Base-by-base conservation (phyloP, 2,888 invertebrate species). In the Drosophila affinis region DNA sequence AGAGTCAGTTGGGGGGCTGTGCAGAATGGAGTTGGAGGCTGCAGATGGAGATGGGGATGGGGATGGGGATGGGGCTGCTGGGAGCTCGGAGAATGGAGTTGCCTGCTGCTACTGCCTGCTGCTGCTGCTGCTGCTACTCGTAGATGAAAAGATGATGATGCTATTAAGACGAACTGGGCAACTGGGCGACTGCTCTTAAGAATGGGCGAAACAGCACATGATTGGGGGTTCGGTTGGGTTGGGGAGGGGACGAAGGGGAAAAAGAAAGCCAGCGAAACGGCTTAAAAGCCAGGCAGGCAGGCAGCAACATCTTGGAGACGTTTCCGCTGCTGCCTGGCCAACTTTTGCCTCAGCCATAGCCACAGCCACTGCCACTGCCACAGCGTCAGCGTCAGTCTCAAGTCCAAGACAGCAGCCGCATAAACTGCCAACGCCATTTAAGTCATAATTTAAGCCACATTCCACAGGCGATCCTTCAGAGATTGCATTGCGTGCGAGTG, bases 371-470 rank as follows among this genome's bases (percentile, higher is more conserved):
- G 27, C 7, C 21, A 21, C 1, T 21, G 27, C 27, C 27, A 7
- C 27, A 27, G 27, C 27, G 7, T 9, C 29, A 29, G 29, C 29
- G 7, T 2, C 29, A 29, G 29, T 9, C 29, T 29, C 72, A 75
- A 60, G 75, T 82, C 88, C 72, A 75, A 60, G 75, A 86, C 88
- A 75, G 89, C 89, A 89, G 89, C 89, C 76, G 81, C 81, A 88
- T 83, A 87, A 85, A 80, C 85, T 86, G 85, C 89, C 85, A 86
- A 86, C 85, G 89, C 89, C 89, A 89, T 86, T 86, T 86, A 86
- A 86, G 85, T 85, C 89, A 85, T 85, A 85, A 85, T 85, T 89
- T 85, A 85, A 85, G 85, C 89, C 89, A 88, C 85, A 85, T 85
- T 89, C 89, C 85, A 85, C 85, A 75, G 88, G 88, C 78, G 88